These are phyloP conservation scores for Galago senegalensis DNA, from an alignment of 2,797 vertebrate species.

Conservation along the genomic window DNA sequence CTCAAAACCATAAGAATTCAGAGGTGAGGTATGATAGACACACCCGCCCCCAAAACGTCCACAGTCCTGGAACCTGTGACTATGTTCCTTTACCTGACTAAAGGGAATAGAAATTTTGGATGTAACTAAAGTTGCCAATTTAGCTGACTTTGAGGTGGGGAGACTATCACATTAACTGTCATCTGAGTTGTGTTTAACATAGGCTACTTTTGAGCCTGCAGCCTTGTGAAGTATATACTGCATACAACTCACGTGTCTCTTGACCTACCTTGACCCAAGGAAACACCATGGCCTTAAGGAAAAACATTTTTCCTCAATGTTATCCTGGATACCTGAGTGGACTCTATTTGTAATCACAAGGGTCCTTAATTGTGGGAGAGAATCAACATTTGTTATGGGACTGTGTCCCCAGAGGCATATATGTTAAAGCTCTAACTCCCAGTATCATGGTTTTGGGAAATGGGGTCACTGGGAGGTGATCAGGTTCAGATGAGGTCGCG, in stretches of 20 bases:
- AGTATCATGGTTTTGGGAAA: background rate
- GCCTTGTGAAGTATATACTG: too few species aligned
- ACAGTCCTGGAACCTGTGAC: background rate
- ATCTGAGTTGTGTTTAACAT: too few species aligned
- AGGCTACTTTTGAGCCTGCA: too few species aligned
- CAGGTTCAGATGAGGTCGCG: background rate
- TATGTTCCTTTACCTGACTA: background rate
- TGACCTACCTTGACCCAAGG: too few species aligned
- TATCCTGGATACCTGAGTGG: background rate
- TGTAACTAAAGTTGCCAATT: background rate
- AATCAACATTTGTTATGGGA: too few species aligned
- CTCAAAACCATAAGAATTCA: background rate
- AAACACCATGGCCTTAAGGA: too few species aligned
- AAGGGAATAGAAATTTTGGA: background rate
- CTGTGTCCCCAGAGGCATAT: background rate
- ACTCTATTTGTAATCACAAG: fast-evolving
- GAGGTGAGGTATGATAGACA: background rate
- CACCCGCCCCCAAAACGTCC: background rate
- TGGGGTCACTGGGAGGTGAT: background rate
- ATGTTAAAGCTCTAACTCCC: background rate
- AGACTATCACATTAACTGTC: background rate
- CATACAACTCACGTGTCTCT: too few species aligned
- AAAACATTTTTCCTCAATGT: too few species aligned
- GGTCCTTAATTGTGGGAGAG: background rate
- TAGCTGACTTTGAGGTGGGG: background rate